A percentile compares a stretch with the other conserved stretches of the same genome.
phyloP scores from a whole-genome alignment of 2,797 vertebrate species.

The Macroramphosus scolopax region DNA sequence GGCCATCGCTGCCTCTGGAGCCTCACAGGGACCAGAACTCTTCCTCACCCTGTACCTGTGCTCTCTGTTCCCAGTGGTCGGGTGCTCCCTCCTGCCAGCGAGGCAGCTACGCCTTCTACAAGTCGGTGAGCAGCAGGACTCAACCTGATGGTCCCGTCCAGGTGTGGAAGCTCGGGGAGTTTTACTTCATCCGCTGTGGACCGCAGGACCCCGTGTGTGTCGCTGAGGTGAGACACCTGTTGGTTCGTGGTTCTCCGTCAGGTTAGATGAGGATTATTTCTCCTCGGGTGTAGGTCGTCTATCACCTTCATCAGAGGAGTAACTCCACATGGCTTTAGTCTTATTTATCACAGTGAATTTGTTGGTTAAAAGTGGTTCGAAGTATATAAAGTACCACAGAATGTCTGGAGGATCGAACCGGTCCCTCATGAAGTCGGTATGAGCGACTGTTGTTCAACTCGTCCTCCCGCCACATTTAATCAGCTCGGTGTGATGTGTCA shows the following conservation, averaged over 20 bases:
- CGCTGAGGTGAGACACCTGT: conserved; percentile 71
- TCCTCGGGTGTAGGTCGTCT: neutral
- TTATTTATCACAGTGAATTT: no score
- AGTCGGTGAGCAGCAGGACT: conserved; percentile 74
- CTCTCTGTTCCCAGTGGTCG: conserved; percentile 70
- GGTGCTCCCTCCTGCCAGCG: conserved; percentile 81
- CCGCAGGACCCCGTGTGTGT: conserved; percentile 79
- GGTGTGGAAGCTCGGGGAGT: conserved; percentile 81
- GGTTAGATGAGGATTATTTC: no score
- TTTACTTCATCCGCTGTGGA: conserved; percentile 80
- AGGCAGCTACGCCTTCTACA: conserved; percentile 82
- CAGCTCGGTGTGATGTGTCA: neutral
- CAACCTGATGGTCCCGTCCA: conserved; percentile 54
- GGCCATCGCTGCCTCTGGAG: neutral
- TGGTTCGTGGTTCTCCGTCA: no score
- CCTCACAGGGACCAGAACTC: neutral
- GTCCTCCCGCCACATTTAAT: neutral
- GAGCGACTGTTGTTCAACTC: no score
- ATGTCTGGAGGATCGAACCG: no score
- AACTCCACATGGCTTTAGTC: neutral
- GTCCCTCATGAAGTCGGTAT: no score
- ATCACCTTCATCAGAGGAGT: neutral
- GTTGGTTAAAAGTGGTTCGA: no score
- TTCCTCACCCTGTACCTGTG: neutral
- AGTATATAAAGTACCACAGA: no score